A percentile compares a stretch with the other conserved stretches of the same genome.
These are phyloP conservation scores for Potamilus streckersoni DNA, from an alignment of 1,140 invertebrate species.

Conservation along the genomic window DNA sequence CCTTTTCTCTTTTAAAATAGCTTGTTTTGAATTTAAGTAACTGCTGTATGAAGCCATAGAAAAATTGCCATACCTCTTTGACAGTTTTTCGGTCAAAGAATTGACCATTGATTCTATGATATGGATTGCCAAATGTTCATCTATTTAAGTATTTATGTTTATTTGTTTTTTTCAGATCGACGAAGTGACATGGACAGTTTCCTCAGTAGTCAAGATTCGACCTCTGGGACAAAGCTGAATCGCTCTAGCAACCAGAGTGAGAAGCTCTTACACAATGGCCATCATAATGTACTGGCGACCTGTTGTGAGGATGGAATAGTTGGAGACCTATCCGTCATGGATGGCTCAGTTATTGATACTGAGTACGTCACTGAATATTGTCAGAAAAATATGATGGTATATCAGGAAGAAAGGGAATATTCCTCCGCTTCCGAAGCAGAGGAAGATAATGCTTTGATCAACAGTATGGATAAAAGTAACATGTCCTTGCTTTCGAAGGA, in stretches of 20 bases:
- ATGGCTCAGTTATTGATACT: conserved; percentile 61
- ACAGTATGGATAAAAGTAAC: conserved; percentile 37
- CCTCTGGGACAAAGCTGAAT: conserved; percentile 21
- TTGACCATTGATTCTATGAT: no score
- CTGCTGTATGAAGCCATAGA: no score
- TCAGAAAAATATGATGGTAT: conserved; percentile 65
- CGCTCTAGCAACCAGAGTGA: conserved; percentile 35
- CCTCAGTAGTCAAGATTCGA: conserved; percentile 25
- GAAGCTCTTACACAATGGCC: conserved; percentile 29
- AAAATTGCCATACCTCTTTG: no score
- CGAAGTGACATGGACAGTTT: conserved; percentile 32
- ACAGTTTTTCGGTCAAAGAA: no score
- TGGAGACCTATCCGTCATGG: conserved; percentile 73
- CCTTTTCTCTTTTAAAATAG: no score
- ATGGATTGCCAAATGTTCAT: no score
- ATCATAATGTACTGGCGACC: conserved; percentile 19
- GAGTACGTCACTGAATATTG: conserved; percentile 64
- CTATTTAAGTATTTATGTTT: neutral
- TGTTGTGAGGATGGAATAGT: conserved; percentile 67
- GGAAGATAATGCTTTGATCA: conserved; percentile 14
- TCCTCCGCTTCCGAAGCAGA: conserved; percentile 45
- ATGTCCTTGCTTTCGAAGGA: conserved; percentile 47
- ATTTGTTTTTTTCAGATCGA: conserved; percentile 17
- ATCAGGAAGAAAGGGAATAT: conserved; percentile 46
- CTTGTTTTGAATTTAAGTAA: no score